Percentiles rank a stretch among this genome's conserved stretches.
phyloP scores from a whole-genome alignment of 2,113 vertebrate genomes.

The Synodontis membranacea region DNA sequence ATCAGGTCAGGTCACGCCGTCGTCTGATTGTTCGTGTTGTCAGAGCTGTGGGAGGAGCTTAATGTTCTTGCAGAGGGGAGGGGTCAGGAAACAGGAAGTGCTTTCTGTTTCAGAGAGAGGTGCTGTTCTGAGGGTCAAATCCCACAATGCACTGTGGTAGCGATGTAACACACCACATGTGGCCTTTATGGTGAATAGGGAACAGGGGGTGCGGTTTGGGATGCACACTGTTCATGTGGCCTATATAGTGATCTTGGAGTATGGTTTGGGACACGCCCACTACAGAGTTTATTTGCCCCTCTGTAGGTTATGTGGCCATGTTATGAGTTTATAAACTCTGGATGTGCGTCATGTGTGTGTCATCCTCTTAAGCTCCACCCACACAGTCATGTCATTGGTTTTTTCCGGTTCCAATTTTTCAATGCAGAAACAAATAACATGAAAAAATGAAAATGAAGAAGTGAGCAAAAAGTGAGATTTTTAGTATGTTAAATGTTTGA shows the following conservation, averaged over 20 bases:
- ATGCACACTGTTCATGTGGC: background rate
- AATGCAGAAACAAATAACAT: no score
- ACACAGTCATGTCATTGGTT: background rate
- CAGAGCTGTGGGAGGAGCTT: background rate
- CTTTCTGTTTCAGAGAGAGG: background rate
- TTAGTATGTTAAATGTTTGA: no score
- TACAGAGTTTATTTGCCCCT: background rate
- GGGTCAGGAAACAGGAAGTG: background rate
- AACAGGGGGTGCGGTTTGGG: background rate
- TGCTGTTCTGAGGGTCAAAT: background rate
- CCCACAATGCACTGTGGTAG: background rate
- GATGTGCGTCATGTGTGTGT: background rate
- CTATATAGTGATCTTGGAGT: background rate
- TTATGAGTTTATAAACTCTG: background rate
- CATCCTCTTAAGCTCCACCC: background rate
- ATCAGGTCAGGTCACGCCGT: background rate
- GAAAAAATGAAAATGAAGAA: no score
- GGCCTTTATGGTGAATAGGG: background rate
- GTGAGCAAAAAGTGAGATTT: no score
- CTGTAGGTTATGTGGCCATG: background rate
- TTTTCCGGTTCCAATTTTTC: background rate
- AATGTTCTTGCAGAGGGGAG: background rate
- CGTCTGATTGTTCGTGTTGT: background rate
- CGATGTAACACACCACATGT: background rate
- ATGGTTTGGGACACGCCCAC: background rate